Percentiles rank a stretch among this genome's conserved stretches.
Conservation (phyloP, 2,888 invertebrate species). For the Scrobipalpa costella region DNA sequence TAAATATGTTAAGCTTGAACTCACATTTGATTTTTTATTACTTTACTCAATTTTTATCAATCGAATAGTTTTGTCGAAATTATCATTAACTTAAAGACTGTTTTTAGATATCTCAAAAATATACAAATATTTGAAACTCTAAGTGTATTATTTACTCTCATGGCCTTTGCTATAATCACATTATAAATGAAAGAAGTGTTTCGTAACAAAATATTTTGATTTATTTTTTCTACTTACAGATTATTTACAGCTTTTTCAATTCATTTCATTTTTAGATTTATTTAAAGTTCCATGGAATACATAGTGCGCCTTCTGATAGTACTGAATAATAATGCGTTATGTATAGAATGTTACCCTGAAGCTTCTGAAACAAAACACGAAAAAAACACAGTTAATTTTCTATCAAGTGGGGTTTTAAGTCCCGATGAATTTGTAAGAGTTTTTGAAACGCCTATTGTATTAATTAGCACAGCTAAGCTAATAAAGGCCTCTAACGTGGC, state of each 20-base stretch:
- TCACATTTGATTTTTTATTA: conserved; percentile 1
- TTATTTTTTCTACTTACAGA: conserved; percentile 14
- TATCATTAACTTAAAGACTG: conserved; percentile 33
- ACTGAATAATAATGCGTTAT: conserved; percentile 96
- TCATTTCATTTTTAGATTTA: conserved; percentile 42
- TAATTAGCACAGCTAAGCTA: too few species aligned
- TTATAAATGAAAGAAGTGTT: not conserved
- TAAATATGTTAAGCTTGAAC: conserved; percentile 3
- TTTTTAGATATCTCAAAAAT: conserved; percentile 23
- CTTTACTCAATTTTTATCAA: conserved; percentile 8
- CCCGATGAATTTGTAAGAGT: too few species aligned
- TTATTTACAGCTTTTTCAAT: conserved; percentile 20
- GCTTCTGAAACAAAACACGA: conserved; percentile 61
- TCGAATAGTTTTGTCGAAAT: conserved; percentile 30
- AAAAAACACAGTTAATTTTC: not conserved
- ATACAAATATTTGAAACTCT: conserved; percentile 6
- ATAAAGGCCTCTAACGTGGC: too few species aligned
- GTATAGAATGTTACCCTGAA: conserved; percentile 87
- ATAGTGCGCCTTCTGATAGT: conserved; percentile 93
- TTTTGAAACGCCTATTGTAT: too few species aligned
- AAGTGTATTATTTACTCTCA: not conserved
- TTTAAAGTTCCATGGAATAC: conserved; percentile 96
- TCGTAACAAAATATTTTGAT: conserved; percentile 28
- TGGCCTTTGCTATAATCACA: not conserved
- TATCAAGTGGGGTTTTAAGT: too few species aligned